A percentile compares a stretch with the other conserved stretches of the same genome.
These are phyloP conservation scores for Melanotaenia pygmaea DNA, from an alignment of 2,797 vertebrate genomes.

Conservation along the genomic window DNA sequence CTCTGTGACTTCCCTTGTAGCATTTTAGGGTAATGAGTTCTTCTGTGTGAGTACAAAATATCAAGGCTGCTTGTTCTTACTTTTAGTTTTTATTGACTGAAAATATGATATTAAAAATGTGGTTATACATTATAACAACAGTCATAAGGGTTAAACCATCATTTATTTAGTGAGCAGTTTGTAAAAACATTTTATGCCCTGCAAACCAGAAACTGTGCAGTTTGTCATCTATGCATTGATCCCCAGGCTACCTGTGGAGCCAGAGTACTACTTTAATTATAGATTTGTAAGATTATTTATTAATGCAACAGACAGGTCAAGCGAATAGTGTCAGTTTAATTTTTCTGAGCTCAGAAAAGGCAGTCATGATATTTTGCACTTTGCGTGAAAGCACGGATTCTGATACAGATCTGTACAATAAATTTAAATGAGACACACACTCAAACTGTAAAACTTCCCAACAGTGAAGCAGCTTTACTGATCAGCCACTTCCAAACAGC, in stretches of 20 bases:
- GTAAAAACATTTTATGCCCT: neutral
- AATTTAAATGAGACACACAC: constrained; percentile 33
- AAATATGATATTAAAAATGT: neutral
- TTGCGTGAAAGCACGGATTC: constrained; percentile 27
- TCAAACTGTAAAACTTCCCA: constrained; percentile 44
- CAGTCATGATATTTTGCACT: constrained; percentile 29
- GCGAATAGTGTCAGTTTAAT: neutral
- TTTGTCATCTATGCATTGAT: neutral
- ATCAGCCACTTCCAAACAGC: constrained; percentile 32
- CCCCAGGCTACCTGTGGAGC: neutral
- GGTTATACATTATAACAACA: neutral
- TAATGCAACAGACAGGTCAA: neutral
- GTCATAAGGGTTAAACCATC: neutral
- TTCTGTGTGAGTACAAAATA: neutral
- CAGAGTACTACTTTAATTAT: neutral
- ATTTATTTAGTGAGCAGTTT: neutral
- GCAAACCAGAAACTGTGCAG: neutral
- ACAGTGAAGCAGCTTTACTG: constrained; percentile 26
- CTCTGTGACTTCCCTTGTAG: neutral
- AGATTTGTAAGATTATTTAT: neutral
- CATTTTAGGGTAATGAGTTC: neutral
- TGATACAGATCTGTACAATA: neutral
- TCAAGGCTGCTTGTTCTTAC: constrained; percentile 17
- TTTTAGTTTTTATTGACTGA: neutral
- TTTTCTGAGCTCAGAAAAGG: neutral